Conservation (phyloP, 2,888 invertebrate species). For the Drosophila vallismaia region DNA sequence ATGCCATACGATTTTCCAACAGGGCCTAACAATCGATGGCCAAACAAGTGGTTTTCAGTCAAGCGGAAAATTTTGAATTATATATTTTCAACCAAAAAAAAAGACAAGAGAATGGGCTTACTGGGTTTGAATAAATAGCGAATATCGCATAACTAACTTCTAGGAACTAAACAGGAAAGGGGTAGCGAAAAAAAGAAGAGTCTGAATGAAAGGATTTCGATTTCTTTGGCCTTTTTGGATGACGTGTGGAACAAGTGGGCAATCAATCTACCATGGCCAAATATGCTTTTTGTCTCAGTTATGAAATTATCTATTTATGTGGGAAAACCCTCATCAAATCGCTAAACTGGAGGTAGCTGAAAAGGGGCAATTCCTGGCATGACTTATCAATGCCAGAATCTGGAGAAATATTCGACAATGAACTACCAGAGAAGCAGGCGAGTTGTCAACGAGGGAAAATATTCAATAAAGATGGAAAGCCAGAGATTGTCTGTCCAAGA, state of each 20-base stretch:
- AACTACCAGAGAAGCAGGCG: conserved; percentile 67
- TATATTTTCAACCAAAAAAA: conserved; percentile 38
- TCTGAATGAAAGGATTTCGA: conserved; percentile 48
- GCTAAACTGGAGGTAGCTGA: conserved; percentile 47
- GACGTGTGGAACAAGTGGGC: conserved; percentile 54
- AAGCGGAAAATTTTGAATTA: conserved; percentile 63
- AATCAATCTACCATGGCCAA: conserved; percentile 64
- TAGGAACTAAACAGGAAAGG: conserved; percentile 56
- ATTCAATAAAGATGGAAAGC: conserved; percentile 18
- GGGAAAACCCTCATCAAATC: conserved; percentile 64
- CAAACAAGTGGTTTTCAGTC: conserved; percentile 55
- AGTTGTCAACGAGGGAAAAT: conserved; percentile 61
- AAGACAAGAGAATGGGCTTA: conserved; percentile 11
- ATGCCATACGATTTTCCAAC: conserved; percentile 56
- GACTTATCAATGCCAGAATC: conserved; percentile 51
- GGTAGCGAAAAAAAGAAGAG: conserved; percentile 31
- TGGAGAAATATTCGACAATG: conserved; percentile 32
- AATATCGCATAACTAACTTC: conserved; percentile 65
- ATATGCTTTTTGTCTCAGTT: conserved; percentile 69
- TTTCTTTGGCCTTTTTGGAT: conserved; percentile 37
- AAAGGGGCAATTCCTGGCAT: conserved; percentile 44
- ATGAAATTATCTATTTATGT: conserved; percentile 34
- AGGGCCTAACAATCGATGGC: conserved; percentile 57
- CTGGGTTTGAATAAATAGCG: conserved; percentile 60
- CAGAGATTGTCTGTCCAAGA: conserved; percentile 30